Evolutionary conservation across 2,888 invertebrate genomes (phyloP).

Genomic region (Xanthorhoe designata): DNA sequence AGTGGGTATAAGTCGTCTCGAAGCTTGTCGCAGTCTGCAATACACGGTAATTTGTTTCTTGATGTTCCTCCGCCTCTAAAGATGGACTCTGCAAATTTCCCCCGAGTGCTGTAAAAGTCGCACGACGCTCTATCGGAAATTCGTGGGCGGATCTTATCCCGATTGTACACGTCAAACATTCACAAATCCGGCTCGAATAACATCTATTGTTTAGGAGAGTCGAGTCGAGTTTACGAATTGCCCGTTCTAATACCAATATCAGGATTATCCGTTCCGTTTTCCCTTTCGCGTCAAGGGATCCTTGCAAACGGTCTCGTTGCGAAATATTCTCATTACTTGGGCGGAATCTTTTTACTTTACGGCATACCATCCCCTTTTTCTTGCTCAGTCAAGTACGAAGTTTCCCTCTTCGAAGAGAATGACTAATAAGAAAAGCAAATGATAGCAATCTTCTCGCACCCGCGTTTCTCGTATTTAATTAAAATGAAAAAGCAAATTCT

Average conservation of each 20-base stretch:
- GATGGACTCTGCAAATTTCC: constrained; percentile 78
- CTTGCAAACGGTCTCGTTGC: constrained; percentile 63
- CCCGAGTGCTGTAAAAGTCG: constrained; percentile 76
- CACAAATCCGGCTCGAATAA: constrained; percentile 64
- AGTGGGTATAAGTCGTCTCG: constrained; percentile 35
- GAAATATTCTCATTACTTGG: constrained; percentile 77
- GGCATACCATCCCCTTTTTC: constrained; percentile 65
- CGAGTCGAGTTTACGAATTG: constrained; percentile 51
- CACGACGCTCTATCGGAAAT: constrained; percentile 64
- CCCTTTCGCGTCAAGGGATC: constrained; percentile 59
- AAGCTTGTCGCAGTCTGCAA: constrained; percentile 53
- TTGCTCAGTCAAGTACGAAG: constrained; percentile 69
- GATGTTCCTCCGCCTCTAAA: constrained; percentile 65
- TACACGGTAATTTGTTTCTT: constrained; percentile 65
- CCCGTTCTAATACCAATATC: constrained; percentile 60
- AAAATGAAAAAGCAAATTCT: constrained; percentile 55
- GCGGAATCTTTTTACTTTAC: constrained; percentile 73
- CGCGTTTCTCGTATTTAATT: constrained; percentile 67
- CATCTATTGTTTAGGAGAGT: constrained; percentile 61
- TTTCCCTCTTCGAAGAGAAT: constrained; percentile 70
- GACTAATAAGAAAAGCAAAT: constrained; percentile 76
- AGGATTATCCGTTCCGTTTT: constrained; percentile 59
- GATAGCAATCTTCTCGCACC: constrained; percentile 68
- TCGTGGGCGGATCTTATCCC: constrained; percentile 65
- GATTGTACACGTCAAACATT: constrained; percentile 60